phyloP scores from a whole-genome alignment of 64 coral and sea anemone species.

The Hydrozoanthus tunicans region DNA sequence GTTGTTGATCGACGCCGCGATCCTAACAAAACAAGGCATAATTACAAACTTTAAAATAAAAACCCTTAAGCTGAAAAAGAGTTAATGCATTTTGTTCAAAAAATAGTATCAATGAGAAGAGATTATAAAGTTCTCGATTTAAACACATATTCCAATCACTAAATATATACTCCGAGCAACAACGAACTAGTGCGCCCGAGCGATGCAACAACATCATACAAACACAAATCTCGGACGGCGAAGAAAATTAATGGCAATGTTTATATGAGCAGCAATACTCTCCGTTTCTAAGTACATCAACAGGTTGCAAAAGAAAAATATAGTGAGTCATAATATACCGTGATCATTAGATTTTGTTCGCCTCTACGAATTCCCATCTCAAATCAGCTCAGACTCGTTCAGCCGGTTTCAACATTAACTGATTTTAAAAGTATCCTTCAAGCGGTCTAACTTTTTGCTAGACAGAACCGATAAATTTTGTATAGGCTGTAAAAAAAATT shows the following conservation, averaged over 20 bases:
- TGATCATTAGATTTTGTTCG: conserved; percentile 35
- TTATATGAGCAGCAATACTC: background rate
- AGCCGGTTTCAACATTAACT: no score
- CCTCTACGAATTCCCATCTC: background rate
- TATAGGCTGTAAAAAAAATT: background rate
- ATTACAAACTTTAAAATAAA: background rate
- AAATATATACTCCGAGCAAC: background rate
- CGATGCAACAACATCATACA: background rate
- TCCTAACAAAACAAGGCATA: conserved; percentile 16
- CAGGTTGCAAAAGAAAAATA: conserved; percentile 17
- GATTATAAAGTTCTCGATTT: background rate
- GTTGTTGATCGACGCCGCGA: background rate
- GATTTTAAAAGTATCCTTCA: background rate
- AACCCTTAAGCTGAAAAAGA: background rate
- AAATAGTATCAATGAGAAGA: background rate
- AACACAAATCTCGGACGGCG: background rate
- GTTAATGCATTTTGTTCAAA: background rate
- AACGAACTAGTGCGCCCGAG: background rate
- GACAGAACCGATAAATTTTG: background rate
- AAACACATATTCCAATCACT: background rate
- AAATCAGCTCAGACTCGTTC: background rate
- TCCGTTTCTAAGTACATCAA: conserved; percentile 45
- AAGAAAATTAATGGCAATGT: background rate
- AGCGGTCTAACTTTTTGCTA: background rate
- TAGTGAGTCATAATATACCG: conserved; percentile 42